Conservation (phyloP, 1,140 invertebrate species). For the Hetaerina americana region DNA sequence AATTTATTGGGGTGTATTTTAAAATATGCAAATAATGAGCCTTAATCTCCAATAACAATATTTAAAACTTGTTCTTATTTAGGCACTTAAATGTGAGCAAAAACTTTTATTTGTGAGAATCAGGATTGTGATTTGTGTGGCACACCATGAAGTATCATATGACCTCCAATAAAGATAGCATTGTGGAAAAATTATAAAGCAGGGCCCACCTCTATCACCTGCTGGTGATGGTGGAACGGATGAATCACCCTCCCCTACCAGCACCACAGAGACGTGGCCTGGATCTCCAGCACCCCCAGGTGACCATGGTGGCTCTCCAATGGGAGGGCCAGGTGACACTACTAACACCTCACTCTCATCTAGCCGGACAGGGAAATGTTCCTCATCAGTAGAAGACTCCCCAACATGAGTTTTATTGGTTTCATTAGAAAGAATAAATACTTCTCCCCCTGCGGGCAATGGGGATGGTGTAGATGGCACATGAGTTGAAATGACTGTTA, state of each 20-base stretch:
- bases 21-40: too few relatives aligned
- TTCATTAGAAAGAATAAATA: slow-evolving; percentile 63
- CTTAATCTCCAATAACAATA: too few relatives aligned
- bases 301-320: slow-evolving; percentile 10
- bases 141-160: too few relatives aligned
- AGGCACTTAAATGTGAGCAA: too few relatives aligned
- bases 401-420: slow-evolving; percentile 50
- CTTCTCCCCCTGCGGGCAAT: slow-evolving; percentile 34
- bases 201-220: background rate
- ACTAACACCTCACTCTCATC: slow-evolving; percentile 72
- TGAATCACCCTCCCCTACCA: slow-evolving; percentile 57
- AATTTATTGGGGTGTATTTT: too few relatives aligned
- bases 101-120: too few relatives aligned
- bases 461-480: background rate
- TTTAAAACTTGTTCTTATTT: too few relatives aligned
- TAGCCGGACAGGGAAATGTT: slow-evolving; percentile 52
- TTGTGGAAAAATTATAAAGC: background rate
- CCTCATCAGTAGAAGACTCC: slow-evolving; percentile 56
- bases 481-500: background rate
- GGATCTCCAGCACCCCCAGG: slow-evolving; percentile 30
- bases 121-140: too few relatives aligned
- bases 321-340: slow-evolving; percentile 46
- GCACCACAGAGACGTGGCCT: slow-evolving; percentile 80
- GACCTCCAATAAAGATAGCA: too few relatives aligned
- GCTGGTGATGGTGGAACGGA: background rate